Base-by-base conservation (phyloP, 1,140 invertebrate genomes). In the Saccostrea echinata region DNA sequence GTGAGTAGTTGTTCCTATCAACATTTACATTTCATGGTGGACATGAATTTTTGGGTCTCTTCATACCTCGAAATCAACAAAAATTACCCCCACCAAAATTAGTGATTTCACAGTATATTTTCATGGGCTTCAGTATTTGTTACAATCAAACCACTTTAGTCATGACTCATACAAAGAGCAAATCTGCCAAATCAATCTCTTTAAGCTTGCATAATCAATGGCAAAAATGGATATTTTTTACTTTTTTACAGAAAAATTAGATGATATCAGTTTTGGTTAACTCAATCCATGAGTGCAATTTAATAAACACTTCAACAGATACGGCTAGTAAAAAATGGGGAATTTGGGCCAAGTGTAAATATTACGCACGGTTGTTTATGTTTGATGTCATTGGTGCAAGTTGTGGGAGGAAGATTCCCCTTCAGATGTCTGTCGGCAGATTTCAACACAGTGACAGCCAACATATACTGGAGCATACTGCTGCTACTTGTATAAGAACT, bases 351-450 rank as follows among this genome's bases (percentile, higher is more conserved):
- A 30, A 1, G 68, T 11, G 68, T 71, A 71, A 71, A 71, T 71
- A 71, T 71, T 30, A 71, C 30, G 68, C 27, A 27, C 30, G 13
- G 68, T 30, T 71, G 68, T 71, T 24, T 71, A 71, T 71, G 68
- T 33, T 71, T 71, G 68, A 71, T 71, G 68, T 71, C 68, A 71
- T 27, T 33, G 30, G 24, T 71, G 68, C 16, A 57, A 57, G 55
- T 30, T 71, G 68, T 71, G 68, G 68, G 68, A 71, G 68, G 3
- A 24, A 71, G 68, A 71, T 71, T 16, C 6, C 68, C 3, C 27
- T 71, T 71, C 68, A 33, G 68, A 71, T 71, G 68, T 71, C 27
- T 71, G 68, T 57, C 13, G 68, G 68, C 68, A 71, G 68, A 71
- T 71, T 71, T 71, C 30, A 30, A 11, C 57, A 61, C 6, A 71